Percentiles rank a stretch among this genome's conserved stretches.
Evolutionary conservation across 2,797 vertebrate species (phyloP).

Genomic region (Chelonia mydas): DNA sequence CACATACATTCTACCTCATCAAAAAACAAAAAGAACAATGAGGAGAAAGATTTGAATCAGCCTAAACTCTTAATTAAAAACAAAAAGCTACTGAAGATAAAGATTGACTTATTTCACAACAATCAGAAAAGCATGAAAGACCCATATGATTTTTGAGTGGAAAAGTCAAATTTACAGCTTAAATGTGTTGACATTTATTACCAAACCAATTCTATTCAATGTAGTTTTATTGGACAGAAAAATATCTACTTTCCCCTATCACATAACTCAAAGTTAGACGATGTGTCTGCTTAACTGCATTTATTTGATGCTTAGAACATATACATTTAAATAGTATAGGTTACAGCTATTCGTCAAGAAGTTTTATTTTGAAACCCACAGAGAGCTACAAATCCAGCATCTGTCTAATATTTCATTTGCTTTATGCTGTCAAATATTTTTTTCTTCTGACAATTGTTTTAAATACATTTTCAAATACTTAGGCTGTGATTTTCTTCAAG

Average conservation of each 20-base stretch:
- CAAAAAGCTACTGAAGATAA: no score
- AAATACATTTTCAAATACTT: not conserved
- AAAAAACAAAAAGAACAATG: not conserved
- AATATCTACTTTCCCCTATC: not conserved
- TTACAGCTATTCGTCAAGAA: not conserved
- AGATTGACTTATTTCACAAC: not conserved
- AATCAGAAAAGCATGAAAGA: not conserved
- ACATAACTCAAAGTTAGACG: not conserved
- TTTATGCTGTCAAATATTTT: not conserved
- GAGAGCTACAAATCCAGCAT: not conserved
- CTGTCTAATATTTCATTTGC: no score
- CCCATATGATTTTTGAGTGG: not conserved
- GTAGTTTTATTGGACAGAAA: not conserved
- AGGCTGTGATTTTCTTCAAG: slow-evolving; percentile 13
- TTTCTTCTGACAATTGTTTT: slow-evolving; percentile 1
- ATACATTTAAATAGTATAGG: not conserved
- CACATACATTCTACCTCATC: not conserved
- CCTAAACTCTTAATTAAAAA: not conserved
- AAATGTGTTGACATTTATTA: not conserved
- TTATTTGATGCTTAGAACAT: not conserved
- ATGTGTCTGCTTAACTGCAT: not conserved
- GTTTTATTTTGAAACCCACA: not conserved
- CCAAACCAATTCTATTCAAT: not conserved
- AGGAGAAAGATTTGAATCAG: not conserved
- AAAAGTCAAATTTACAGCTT: not conserved